Percentiles rank a stretch among this genome's conserved stretches.
These are phyloP conservation scores for Tribolium madens DNA, from an alignment of 1,140 invertebrate species.

Conservation along the genomic window DNA sequence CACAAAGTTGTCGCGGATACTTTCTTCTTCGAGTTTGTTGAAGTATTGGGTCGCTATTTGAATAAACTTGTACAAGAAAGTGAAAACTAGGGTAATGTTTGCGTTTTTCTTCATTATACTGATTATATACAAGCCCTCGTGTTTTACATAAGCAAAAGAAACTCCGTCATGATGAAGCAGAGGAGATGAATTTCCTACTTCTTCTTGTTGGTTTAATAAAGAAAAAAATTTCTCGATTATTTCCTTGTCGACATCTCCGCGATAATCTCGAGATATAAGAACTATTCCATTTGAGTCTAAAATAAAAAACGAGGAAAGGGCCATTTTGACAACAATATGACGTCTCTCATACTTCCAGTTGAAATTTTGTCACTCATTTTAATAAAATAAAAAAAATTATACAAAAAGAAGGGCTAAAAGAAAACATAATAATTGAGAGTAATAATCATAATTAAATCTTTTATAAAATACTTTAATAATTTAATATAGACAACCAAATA, in stretches of 20 bases:
- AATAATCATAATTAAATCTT: too few species aligned
- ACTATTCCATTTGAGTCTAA: constrained; percentile 12
- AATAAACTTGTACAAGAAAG: constrained; percentile 30
- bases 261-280: constrained; percentile 11
- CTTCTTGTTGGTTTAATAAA: constrained; percentile 13
- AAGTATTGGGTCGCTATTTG: constrained; percentile 8
- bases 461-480: too few species aligned
- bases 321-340: constrained; percentile 3
- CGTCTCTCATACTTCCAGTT: neutral
- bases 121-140: constrained; percentile 2
- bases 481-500: neutral
- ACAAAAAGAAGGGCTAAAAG: too few species aligned
- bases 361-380: too few species aligned
- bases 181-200: neutral
- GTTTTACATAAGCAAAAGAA: constrained; percentile 14
- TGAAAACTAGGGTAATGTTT: constrained; percentile 18
- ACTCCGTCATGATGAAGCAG: neutral
- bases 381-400: too few species aligned
- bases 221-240: constrained; percentile 8
- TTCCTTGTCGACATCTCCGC: constrained; percentile 4
- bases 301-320: constrained; percentile 1
- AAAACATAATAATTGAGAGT: too few species aligned
- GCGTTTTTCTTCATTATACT: constrained; percentile 21
- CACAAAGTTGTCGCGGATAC: constrained; percentile 25
- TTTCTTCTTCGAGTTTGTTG: constrained; percentile 21